Conservation (phyloP, 2,888 invertebrate genomes). For the Amphiduros pacificus region DNA sequence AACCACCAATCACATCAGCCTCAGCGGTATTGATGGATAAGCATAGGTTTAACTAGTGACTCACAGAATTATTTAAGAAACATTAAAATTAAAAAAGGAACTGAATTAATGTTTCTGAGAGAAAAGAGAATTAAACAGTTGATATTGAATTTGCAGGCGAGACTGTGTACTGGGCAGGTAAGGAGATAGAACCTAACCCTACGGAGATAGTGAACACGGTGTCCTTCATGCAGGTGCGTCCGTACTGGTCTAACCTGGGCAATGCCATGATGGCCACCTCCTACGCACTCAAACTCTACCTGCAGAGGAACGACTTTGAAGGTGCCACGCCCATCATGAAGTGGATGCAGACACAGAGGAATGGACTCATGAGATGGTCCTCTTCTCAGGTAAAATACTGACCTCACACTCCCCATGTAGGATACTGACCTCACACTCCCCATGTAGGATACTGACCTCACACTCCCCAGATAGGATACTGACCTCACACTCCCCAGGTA, state of each 20-base stretch:
- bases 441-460: too few relatives aligned
- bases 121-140: too few relatives aligned
- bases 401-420: too few relatives aligned
- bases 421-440: too few relatives aligned
- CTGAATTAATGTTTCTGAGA: too few relatives aligned
- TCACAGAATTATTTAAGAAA: too few relatives aligned
- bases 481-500: too few relatives aligned
- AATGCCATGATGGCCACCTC: slow-evolving; percentile 90
- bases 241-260: slow-evolving; percentile 54
- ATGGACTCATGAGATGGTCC: slow-evolving; percentile 51
- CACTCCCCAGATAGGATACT: too few relatives aligned
- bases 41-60: too few relatives aligned
- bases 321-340: slow-evolving; percentile 47
- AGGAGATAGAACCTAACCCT: slow-evolving; percentile 45
- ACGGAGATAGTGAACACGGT: slow-evolving; percentile 49
- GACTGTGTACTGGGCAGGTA: slow-evolving; percentile 50
- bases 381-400: slow-evolving; percentile 46
- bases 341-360: slow-evolving; percentile 56
- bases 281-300: slow-evolving; percentile 84
- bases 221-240: slow-evolving; percentile 82
- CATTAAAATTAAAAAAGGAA: too few relatives aligned
- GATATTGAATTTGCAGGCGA: slow-evolving; percentile 25
- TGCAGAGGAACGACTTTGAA: slow-evolving; percentile 35
- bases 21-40: too few relatives aligned
- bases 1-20: too few relatives aligned